A percentile compares a stretch with the other conserved stretches of the same genome.
Evolutionary conservation across 2,888 invertebrate species (phyloP).

Genomic region (Oxytorus armatus): DNA sequence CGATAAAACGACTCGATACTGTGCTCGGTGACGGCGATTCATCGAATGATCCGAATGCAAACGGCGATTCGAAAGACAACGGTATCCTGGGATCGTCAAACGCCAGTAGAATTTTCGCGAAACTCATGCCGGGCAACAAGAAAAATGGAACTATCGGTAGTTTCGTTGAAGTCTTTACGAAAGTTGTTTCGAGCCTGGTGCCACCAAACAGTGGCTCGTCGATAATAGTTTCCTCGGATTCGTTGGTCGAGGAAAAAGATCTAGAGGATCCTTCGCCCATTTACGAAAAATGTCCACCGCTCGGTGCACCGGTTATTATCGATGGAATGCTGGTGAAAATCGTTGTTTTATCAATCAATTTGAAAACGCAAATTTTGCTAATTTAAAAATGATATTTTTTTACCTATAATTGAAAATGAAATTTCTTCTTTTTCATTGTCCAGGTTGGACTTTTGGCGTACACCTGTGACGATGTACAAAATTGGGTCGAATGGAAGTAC

Average conservation of each 20-base stretch:
- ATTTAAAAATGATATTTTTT: not conserved
- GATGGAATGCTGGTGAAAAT: slow-evolving; percentile 70
- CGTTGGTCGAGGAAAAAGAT: slow-evolving; percentile 60
- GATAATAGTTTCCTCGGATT: slow-evolving; percentile 46
- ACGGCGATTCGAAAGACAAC: too few relatives aligned
- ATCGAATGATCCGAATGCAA: too few relatives aligned
- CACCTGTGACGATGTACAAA: slow-evolving; percentile 74
- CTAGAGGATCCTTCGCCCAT: slow-evolving; percentile 60
- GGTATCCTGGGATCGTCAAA: too few relatives aligned
- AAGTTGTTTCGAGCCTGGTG: slow-evolving; percentile 62
- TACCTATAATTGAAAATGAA: too few relatives aligned
- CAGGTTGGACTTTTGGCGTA: slow-evolving; percentile 74
- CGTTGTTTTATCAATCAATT: not conserved
- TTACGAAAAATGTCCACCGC: slow-evolving; percentile 72
- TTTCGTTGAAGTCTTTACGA: slow-evolving; percentile 66
- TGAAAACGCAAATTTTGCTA: not conserved
- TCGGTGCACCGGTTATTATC: slow-evolving; percentile 72
- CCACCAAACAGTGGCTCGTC: slow-evolving; percentile 50
- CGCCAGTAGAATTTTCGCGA: slow-evolving; percentile 48
- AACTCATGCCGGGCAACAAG: slow-evolving; percentile 43
- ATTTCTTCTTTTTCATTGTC: not conserved
- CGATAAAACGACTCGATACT: slow-evolving; percentile 61
- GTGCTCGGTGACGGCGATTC: slow-evolving; percentile 44
- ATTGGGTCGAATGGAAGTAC: slow-evolving; percentile 76
- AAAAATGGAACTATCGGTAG: slow-evolving; percentile 57